These are phyloP conservation scores for Dryocosmus kuriphilus DNA, from an alignment of 2,888 invertebrate genomes.

Conservation along the genomic window DNA sequence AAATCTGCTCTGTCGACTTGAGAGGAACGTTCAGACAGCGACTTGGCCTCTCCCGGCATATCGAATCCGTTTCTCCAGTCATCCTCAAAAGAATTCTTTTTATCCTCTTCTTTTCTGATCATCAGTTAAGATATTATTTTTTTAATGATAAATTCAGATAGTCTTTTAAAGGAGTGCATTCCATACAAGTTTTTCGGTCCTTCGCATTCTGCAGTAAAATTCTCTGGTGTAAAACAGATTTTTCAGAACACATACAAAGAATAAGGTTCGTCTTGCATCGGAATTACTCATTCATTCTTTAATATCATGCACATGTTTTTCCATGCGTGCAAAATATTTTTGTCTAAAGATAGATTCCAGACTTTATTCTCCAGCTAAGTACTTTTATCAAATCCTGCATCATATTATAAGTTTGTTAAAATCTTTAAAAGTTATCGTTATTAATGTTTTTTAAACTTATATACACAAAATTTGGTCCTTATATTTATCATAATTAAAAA, in stretches of 20 bases:
- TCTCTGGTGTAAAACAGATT: background rate
- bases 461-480: no score
- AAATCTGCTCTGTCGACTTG: constrained; percentile 78
- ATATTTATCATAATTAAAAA: no score
- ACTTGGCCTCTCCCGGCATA: constrained; percentile 64
- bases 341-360: background rate
- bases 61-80: constrained; percentile 22
- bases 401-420: background rate
- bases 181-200: background rate
- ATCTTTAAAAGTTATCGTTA: no score
- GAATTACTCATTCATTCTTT: background rate
- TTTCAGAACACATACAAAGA: background rate
- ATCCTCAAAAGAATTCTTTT: background rate
- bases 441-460: no score
- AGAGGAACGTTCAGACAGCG: constrained; percentile 70
- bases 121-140: background rate
- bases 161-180: background rate
- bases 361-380: background rate
- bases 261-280: background rate
- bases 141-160: constrained; percentile 6
- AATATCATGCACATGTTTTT: background rate
- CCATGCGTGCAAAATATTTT: background rate
- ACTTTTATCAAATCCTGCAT: background rate
- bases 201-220: constrained; percentile 9
- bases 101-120: background rate